A percentile compares a stretch with the other conserved stretches of the same genome.
Conservation (phyloP, 2,113 vertebrate genomes). For the Pontoporia blainvillei region DNA sequence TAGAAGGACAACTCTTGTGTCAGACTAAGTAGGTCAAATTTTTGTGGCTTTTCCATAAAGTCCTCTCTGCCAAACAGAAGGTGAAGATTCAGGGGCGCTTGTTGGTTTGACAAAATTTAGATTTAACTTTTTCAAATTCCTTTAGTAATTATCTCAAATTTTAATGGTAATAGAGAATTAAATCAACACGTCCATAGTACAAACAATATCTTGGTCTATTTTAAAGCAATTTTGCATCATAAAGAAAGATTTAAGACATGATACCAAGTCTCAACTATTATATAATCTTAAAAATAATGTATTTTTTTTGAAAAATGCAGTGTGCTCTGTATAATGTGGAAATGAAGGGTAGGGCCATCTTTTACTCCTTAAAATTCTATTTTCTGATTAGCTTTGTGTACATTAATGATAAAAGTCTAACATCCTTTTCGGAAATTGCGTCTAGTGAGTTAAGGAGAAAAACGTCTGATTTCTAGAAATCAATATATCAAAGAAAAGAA, state of each 20-base stretch:
- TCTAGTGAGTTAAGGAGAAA: not conserved
- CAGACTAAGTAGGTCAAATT: not conserved
- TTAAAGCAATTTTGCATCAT: not conserved
- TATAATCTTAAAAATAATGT: not conserved
- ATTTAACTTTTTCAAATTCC: not conserved
- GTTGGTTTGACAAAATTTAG: not conserved
- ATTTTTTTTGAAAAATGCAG: not conserved
- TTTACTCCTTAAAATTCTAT: not conserved
- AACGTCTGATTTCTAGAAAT: not conserved
- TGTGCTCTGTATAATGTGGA: not conserved
- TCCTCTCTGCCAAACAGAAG: not conserved
- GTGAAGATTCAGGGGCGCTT: not conserved
- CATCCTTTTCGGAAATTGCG: not conserved
- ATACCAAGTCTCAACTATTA: not conserved
- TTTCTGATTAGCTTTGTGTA: not conserved
- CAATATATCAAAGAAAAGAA: not conserved
- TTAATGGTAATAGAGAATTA: not conserved
- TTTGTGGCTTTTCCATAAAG: slow-evolving; percentile 29
- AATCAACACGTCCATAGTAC: not conserved
- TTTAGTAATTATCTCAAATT: not conserved
- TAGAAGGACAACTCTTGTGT: slow-evolving; percentile 34
- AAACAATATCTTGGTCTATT: not conserved
- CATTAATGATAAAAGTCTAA: not conserved
- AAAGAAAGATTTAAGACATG: not conserved
- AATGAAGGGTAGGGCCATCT: not conserved